These are phyloP conservation scores for Cenopis cana DNA, from an alignment of 2,888 invertebrate genomes.

Conservation along the genomic window DNA sequence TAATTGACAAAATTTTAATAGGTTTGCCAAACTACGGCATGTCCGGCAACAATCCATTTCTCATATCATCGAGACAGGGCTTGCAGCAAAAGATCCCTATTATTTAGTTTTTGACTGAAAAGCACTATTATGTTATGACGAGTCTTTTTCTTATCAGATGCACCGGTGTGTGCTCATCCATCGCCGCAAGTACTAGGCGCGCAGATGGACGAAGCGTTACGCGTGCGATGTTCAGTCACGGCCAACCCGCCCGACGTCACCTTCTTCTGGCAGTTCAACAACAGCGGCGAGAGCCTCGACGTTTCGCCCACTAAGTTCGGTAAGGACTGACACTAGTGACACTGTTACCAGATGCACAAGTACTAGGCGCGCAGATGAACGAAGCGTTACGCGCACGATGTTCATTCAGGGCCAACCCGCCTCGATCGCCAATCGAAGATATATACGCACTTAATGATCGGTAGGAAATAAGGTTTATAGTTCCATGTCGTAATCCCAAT, in stretches of 20 bases:
- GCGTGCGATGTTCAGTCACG: conserved; percentile 93
- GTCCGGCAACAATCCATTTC: no score
- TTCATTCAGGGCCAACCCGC: no score
- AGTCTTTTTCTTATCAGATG: conserved; percentile 85
- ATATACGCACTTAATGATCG: no score
- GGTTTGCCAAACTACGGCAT: no score
- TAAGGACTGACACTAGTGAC: conserved; percentile 55
- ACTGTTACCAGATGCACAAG: not conserved
- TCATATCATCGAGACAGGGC: no score
- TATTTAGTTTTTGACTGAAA: no score
- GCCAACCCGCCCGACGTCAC: conserved; percentile 94
- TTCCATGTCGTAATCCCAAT: no score
- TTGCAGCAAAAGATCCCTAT: no score
- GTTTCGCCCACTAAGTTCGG: conserved; percentile 87
- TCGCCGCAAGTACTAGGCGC: conserved; percentile 93
- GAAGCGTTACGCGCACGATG: no score
- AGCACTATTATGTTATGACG: not conserved
- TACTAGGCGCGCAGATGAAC: not conserved
- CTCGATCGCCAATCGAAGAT: no score
- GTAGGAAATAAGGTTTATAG: no score
- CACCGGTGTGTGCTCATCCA: conserved; percentile 91
- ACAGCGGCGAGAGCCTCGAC: conserved; percentile 94
- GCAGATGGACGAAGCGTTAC: conserved; percentile 92
- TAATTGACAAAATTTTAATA: no score
- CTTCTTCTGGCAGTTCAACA: conserved; percentile 96